Evolutionary conservation across 1,140 invertebrate genomes (phyloP), one percentile per base, ranked within the genome.

Genomic region (Carposina sasakii): DNA sequence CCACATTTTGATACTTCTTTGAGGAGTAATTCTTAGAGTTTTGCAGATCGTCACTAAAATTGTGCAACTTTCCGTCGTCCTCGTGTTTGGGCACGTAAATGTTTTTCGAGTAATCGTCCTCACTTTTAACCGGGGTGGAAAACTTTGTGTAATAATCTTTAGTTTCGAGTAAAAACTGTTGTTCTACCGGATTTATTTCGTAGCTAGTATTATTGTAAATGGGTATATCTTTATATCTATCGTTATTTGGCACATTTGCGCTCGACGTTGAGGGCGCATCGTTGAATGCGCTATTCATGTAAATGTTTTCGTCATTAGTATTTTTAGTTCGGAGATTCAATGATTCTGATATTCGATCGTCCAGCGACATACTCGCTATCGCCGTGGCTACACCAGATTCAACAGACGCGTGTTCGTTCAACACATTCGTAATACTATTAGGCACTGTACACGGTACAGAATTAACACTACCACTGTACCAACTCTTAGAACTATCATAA

Each of bases 271-370:
- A 56, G 0, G 61, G 58, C 2, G 40, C 48, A 1, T 60, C 47
- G 12, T 33, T 60, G 39, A 61, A 54, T 6, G 48, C 20, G 28
- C 51, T 64, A 34, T 79, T 78, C 1, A 64, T 57, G 34, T 79
- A 83, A 39, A 74, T 44, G 34, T 62, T 67, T 15, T 79, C 73
- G 36, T 47, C 63, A 45, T 79, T 81, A 0, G 67, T 75, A 41
- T 79, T 79, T 36, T 77, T 82, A 13, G 72, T 67, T 66, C 77
- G 74, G 53, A 83, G 75, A 71, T 83, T 83, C 51, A 83, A 44
- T 4, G 79, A 81, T 67, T 83, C 76, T 0, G 79, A 83, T 44
- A 81, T 83, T 67, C 70, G 65, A 36, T 83, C 79, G 48, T 83
- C 79, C 34, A 83, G 49, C n/a, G 79, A 83, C 70, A 83, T 76